Percentiles rank a stretch among this genome's conserved stretches.
These are phyloP conservation scores for Bambusicola thoracicus DNA, from an alignment of 2,113 vertebrate species.

Conservation along the genomic window DNA sequence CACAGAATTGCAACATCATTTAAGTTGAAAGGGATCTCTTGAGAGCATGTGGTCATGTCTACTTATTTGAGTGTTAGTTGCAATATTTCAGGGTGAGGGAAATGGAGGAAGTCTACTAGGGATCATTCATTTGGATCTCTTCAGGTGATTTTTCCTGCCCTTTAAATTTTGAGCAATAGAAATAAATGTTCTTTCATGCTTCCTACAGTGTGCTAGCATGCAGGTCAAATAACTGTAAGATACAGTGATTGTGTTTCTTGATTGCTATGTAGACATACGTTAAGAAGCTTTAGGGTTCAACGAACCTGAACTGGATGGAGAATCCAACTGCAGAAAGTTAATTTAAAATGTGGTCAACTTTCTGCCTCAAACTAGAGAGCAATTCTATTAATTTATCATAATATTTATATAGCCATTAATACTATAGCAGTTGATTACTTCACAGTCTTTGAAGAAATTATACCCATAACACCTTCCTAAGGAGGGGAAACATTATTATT, in stretches of 20 bases:
- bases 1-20: not conserved
- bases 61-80: not conserved
- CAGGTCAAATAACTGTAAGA: not conserved
- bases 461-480: not conserved
- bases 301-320: not conserved
- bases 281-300: not conserved
- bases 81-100: not conserved
- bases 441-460: not conserved
- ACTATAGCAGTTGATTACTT: not conserved
- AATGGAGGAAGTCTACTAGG: not conserved
- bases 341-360: not conserved
- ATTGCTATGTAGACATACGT: not conserved
- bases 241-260: not conserved
- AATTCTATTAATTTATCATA: not conserved
- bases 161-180: not conserved
- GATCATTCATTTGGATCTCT: not conserved
- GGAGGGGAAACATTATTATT: not conserved
- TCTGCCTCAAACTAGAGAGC: not conserved
- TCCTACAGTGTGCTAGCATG: not conserved
- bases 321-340: conserved; percentile 5
- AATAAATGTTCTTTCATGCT: not conserved
- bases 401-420: not conserved
- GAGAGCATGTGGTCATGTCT: not conserved
- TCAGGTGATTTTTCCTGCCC: not conserved
- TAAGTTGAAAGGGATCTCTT: not conserved